Evolutionary conservation across 1,140 invertebrate genomes (phyloP).

Genomic region (Neotoxoptera formosana): DNA sequence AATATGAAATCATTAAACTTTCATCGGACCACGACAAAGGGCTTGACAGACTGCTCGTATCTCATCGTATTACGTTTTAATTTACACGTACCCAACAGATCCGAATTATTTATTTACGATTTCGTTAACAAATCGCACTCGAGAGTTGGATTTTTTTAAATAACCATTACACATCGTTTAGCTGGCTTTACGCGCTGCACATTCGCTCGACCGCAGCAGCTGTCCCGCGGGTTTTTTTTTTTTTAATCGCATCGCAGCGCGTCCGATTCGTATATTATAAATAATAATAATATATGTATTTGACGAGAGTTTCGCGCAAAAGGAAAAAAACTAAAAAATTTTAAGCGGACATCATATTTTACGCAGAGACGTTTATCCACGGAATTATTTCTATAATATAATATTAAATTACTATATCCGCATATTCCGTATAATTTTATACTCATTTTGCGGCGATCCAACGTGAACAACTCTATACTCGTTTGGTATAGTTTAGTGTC

Average conservation of each 20-base stretch:
- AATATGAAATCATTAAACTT: no score
- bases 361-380: background rate
- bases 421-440: background rate
- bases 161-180: no score
- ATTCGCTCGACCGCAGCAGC: background rate
- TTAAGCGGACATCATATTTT: background rate
- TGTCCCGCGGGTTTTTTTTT: background rate
- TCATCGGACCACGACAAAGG: background rate
- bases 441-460: no score
- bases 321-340: background rate
- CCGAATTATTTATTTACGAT: background rate
- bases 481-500: background rate
- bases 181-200: background rate
- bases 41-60: background rate
- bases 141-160: background rate
- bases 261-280: background rate
- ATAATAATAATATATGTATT: background rate
- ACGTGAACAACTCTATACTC: background rate
- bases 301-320: background rate
- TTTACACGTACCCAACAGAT: background rate
- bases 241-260: background rate
- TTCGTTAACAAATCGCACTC: background rate
- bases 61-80: background rate
- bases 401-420: conserved; percentile 8
- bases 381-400: background rate